Evolutionary conservation across 2,113 vertebrate species (phyloP).

Genomic region (Chaetops frenatus): DNA sequence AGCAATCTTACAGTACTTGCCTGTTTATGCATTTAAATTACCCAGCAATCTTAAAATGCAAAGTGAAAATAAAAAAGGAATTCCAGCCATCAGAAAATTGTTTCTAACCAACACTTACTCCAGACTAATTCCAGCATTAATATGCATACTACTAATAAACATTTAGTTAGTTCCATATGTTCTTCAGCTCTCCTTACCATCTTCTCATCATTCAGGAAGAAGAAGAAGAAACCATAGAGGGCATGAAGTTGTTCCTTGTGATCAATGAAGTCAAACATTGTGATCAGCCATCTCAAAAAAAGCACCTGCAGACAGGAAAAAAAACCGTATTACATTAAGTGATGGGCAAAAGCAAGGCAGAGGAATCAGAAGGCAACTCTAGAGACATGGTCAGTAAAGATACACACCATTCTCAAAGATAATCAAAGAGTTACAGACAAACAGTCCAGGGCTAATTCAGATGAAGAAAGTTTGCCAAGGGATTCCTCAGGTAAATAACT

Average conservation of each 20-base stretch:
- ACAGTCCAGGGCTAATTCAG: not conserved
- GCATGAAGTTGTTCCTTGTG: constrained; percentile 82
- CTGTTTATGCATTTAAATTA: not conserved
- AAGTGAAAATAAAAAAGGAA: not conserved
- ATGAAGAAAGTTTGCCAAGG: not conserved
- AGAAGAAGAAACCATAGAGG: constrained; percentile 92
- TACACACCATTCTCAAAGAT: not conserved
- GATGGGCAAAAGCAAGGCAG: not conserved
- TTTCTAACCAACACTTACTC: not conserved
- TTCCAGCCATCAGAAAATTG: not conserved
- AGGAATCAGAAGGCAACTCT: not conserved
- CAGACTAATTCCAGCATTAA: not conserved
- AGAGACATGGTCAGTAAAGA: not conserved
- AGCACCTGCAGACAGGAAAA: constrained; percentile 72
- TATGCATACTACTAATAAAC: not conserved
- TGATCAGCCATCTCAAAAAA: constrained; percentile 89
- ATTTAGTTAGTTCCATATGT: not conserved
- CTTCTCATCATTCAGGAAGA: constrained; percentile 81
- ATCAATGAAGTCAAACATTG: constrained; percentile 90
- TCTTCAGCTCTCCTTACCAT: constrained; percentile 75
- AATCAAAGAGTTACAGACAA: not conserved
- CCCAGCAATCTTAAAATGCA: not conserved
- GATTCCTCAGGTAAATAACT: not conserved
- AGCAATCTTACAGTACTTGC: not conserved
- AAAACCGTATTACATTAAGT: not conserved